These are phyloP conservation scores for Amphipoea oculea DNA, from an alignment of 2,888 invertebrate genomes.

Conservation along the genomic window DNA sequence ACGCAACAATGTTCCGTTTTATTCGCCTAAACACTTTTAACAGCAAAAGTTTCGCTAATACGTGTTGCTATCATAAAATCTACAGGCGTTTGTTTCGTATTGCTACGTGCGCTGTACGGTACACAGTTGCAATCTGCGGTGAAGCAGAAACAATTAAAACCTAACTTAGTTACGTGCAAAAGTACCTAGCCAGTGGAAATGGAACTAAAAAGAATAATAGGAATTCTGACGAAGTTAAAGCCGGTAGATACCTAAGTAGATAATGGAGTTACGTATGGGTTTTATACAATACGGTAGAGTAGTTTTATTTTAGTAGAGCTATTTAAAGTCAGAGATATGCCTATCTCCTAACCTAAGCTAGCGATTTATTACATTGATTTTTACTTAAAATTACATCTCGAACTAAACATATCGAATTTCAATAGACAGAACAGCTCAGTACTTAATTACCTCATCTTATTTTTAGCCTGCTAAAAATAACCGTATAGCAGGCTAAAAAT, in stretches of 20 bases:
- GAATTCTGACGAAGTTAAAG: constrained; percentile 42
- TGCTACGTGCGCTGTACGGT: constrained; percentile 29
- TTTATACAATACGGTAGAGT: neutral
- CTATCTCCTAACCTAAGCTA: neutral
- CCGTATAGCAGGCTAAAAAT: too few relatives aligned
- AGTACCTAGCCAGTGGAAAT: constrained; percentile 13
- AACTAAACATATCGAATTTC: neutral
- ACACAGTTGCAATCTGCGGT: constrained; percentile 50
- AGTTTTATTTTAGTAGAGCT: neutral
- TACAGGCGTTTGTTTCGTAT: constrained; percentile 66
- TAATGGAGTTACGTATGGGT: neutral
- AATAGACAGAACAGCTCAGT: neutral
- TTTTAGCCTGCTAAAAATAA: neutral
- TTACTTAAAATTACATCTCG: too few relatives aligned
- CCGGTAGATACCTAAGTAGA: neutral
- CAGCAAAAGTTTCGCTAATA: constrained; percentile 63
- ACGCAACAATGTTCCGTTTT: constrained; percentile 58
- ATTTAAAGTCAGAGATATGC: neutral
- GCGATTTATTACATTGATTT: too few relatives aligned
- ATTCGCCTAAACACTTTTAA: constrained; percentile 63
- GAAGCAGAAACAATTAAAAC: constrained; percentile 47
- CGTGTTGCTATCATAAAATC: constrained; percentile 70
- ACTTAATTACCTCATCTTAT: neutral
- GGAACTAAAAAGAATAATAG: constrained; percentile 47
- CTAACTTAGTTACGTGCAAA: constrained; percentile 45